Evolutionary conservation across 2,888 invertebrate genomes (phyloP).

Genomic region (Nebria brevicollis): DNA sequence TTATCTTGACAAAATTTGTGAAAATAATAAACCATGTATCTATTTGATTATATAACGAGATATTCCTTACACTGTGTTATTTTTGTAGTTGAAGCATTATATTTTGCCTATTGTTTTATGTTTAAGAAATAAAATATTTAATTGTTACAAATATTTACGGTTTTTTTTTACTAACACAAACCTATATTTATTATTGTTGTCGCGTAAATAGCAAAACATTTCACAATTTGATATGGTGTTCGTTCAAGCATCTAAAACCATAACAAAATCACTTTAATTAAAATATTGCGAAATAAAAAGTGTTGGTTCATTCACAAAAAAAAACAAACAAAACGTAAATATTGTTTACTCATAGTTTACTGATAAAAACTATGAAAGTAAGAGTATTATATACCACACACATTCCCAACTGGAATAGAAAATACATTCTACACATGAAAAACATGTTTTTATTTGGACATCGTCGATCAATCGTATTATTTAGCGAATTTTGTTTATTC

Average conservation of each 20-base stretch:
- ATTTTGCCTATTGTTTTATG: background rate
- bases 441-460: background rate
- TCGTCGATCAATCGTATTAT: too few species aligned
- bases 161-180: background rate
- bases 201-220: background rate
- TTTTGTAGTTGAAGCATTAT: conserved; percentile 1
- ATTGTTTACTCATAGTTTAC: background rate
- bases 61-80: background rate
- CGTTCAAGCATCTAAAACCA: background rate
- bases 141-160: background rate
- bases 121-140: conserved; percentile 1
- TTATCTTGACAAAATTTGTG: background rate
- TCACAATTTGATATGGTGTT: background rate
- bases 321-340: background rate
- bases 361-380: background rate
- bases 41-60: background rate
- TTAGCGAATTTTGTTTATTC: too few species aligned
- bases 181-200: background rate
- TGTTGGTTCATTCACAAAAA: too few species aligned
- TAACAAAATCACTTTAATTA: background rate
- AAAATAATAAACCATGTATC: background rate
- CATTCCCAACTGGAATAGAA: background rate
- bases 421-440: background rate
- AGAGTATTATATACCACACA: background rate
- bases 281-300: background rate